phyloP scores from a whole-genome alignment of 2,888 invertebrate genomes.

The Eulithis prunata region DNA sequence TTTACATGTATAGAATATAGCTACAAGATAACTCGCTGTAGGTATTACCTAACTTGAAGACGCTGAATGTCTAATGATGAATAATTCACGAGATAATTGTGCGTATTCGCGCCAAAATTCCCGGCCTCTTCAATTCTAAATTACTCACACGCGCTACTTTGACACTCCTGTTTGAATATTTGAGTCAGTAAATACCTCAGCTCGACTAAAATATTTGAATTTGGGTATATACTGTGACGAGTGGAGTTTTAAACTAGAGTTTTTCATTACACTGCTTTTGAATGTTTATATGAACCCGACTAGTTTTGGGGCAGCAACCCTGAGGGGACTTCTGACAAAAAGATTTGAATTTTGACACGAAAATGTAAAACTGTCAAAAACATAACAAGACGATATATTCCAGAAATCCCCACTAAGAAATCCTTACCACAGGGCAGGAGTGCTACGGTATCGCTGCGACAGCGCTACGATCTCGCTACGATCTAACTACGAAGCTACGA shows the following conservation, averaged over 20 bases:
- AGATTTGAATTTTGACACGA: no score
- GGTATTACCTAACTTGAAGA: slow-evolving; percentile 14
- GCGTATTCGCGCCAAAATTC: slow-evolving; percentile 42
- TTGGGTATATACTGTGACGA: no score
- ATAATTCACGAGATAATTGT: slow-evolving; percentile 57
- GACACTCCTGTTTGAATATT: slow-evolving; percentile 38
- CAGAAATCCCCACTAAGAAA: no score
- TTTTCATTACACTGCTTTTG: no score
- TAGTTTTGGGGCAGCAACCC: no score
- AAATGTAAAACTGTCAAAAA: no score
- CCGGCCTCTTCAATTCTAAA: slow-evolving; percentile 26
- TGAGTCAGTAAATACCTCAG: slow-evolving; percentile 29
- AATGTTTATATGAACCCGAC: no score
- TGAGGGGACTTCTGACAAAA: no score
- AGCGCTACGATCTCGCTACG: background rate
- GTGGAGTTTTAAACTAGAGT: no score
- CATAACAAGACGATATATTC: no score
- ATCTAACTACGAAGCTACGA: no score
- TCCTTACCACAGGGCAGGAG: background rate
- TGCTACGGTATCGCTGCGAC: slow-evolving; percentile 3
- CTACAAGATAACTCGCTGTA: slow-evolving; percentile 6
- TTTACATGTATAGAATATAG: background rate
- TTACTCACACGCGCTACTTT: slow-evolving; percentile 35
- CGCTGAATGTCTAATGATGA: slow-evolving; percentile 43
- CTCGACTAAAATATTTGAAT: slow-evolving; percentile 1